Base-by-base conservation (phyloP, 2,888 invertebrate genomes). In the Chrysodeixis includens region DNA sequence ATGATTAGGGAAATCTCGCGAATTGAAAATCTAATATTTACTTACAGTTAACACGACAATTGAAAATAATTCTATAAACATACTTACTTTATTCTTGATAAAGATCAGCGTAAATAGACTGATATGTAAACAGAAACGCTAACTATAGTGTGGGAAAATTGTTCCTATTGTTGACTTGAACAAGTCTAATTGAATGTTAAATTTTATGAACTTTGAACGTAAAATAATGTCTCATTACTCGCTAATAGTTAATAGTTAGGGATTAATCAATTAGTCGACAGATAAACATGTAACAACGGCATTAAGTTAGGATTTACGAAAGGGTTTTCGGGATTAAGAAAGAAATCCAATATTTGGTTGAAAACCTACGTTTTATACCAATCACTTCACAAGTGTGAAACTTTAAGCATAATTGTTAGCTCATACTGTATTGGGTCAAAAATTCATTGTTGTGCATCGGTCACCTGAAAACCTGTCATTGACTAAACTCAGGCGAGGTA, bases 401-500 rank as follows among this genome's bases (percentile, higher is more conserved):
- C n/a, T n/a, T n/a, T 6, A 26, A 26, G 26, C 26, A 51, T 55
- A 61, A 66, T 49, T 46, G 56, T 56, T 12, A 68, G 76, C 58
- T 51, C 58, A 44, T 59, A 62, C 59, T 62, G 62, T 79, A 75
- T 83, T 78, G 71, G 79, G 74, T 78, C 74, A 74, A 82, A 83
- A 82, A 79, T 74, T 79, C 71, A 80, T 83, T 79, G 73, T 78
- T 71, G 72, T 80, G 77, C 76, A 75, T 81, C 76, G 80, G 77
- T 79, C 76, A 81, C 76, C 79, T 81, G 83, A 79, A 83, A 85
- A 83, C 81, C 79, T 81, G 87, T 84, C 84, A 83, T 86, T 83
- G 87, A 83, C 76, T 83, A 83, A 85, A 83, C 78, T 81, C 85
- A 83, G 78, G 81, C 87, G 87, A 88, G 87, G 87, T 78, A 83